Conservation (phyloP, 2,888 invertebrate genomes). For the Eulithis testata region DNA sequence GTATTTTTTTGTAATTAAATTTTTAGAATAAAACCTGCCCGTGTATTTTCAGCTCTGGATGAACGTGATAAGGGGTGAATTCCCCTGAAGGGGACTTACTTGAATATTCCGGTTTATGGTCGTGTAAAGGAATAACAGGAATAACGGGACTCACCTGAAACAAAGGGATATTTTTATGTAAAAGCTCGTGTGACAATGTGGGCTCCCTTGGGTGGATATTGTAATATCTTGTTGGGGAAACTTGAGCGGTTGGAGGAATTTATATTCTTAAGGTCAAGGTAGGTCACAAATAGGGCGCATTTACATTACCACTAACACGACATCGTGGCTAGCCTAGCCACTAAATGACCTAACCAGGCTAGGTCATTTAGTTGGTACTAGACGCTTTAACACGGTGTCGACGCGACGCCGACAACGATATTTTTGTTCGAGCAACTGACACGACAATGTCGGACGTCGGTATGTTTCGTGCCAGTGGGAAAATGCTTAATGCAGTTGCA, state of each 20-base stretch:
- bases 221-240: conserved; percentile 50
- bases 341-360: too few relatives aligned
- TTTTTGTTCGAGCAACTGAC: too few relatives aligned
- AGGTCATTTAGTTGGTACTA: too few relatives aligned
- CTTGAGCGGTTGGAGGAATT: conserved; percentile 13
- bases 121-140: conserved; percentile 54
- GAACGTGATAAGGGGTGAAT: conserved; percentile 18
- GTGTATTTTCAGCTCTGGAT: conserved; percentile 11
- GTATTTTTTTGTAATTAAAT: conserved; percentile 44
- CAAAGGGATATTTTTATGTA: conserved; percentile 61
- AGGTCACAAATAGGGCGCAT: neutral
- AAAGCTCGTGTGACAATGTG: conserved; percentile 55
- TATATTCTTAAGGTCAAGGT: conserved; percentile 16
- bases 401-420: too few relatives aligned
- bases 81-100: conserved; percentile 38
- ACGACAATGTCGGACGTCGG: too few relatives aligned
- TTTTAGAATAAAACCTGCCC: conserved; percentile 21
- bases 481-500: too few relatives aligned
- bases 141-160: conserved; percentile 69
- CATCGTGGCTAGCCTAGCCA: too few relatives aligned
- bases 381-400: too few relatives aligned
- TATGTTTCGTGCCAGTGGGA: too few relatives aligned
- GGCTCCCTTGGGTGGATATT: conserved; percentile 53
- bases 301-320: too few relatives aligned
- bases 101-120: conserved; percentile 48